Percentiles rank a stretch among this genome's conserved stretches.
phyloP scores from a whole-genome alignment of 2,888 invertebrate genomes.

The Amphipyra berbera region DNA sequence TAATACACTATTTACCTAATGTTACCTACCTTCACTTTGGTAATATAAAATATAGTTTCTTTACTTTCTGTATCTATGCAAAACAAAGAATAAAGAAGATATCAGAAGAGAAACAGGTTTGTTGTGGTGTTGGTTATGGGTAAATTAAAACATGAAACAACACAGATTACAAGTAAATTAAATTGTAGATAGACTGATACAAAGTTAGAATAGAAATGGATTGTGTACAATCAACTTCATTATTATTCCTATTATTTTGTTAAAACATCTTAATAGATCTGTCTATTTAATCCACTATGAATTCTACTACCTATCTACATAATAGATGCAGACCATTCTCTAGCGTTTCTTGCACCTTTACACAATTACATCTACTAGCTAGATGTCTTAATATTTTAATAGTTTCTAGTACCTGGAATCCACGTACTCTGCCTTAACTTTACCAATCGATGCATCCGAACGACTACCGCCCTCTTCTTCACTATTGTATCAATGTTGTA shows the following conservation, averaged over 20 bases:
- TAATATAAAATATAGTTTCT: neutral
- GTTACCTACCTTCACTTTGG: neutral
- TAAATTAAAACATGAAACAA: constrained; percentile 13
- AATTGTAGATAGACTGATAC: constrained; percentile 35
- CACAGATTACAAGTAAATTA: constrained; percentile 14
- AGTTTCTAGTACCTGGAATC: constrained; percentile 58
- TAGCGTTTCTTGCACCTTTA: constrained; percentile 77
- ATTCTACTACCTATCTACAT: constrained; percentile 55
- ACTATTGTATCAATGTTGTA: constrained; percentile 90
- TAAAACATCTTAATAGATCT: constrained; percentile 55
- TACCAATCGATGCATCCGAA: constrained; percentile 83
- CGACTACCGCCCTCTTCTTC: constrained; percentile 88
- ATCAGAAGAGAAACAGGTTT: constrained; percentile 37
- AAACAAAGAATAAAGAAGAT: constrained; percentile 16
- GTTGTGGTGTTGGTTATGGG: constrained; percentile 26
- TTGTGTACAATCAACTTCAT: constrained; percentile 39
- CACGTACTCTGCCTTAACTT: constrained; percentile 65
- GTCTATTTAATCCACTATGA: constrained; percentile 60
- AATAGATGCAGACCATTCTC: constrained; percentile 74
- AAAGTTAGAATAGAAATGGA: constrained; percentile 52
- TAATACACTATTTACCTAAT: constrained; percentile 8
- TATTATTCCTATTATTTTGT: constrained; percentile 37
- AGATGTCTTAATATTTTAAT: constrained; percentile 55
- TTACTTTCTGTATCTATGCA: constrained; percentile 6
- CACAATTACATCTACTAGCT: constrained; percentile 64